Base-by-base conservation (phyloP, 2,797 vertebrate species). In the Sebastes taczanowskii region DNA sequence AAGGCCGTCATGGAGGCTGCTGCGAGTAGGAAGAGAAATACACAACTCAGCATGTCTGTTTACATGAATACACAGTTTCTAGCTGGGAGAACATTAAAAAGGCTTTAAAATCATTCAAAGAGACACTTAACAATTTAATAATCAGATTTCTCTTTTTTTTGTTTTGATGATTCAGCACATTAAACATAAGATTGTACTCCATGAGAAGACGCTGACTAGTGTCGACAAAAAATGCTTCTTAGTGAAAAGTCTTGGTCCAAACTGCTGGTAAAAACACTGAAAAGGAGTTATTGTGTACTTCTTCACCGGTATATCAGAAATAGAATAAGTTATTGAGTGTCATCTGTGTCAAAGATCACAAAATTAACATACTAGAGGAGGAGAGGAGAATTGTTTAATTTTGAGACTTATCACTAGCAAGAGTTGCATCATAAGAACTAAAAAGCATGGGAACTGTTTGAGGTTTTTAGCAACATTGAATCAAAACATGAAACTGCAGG, bases 1-100 rank as follows among this genome's bases (percentile, higher is more conserved):
- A 99, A 70, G 0, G 99, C 99, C 0, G 98, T 98, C 98, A 99
- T 98, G 63, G 97, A 97, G 59, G 98, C 98, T n/a, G 97, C 99
- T 99, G 91, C 71, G 25, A 38, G 8, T 25, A 58, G 20, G 49
- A 18, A 55, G 16, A 74, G 10, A 71, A 73, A 75, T 0, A 27
- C 27, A 58, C 5, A 66, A 6, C 8, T 84, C 20, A 86, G 74
- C 2, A 63, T 22, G 13, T 63, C 58, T 63, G 53, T 29, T 34
- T 8, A 16, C 3, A 53, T 11, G 59, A 29, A 25, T 23, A 25
- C 38, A 23, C 38, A 23, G 23, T 25, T 73, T 75, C 1, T 5
- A 18, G 16, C 18, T 49, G 30, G 8, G 10, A 63, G 2, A 59
- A 32, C 3, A 35, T n/a, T 32, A 11, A 68, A 68, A n/a, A 71